Conservation (phyloP, 23 tunicate species). For the Phallusia fumigata region DNA sequence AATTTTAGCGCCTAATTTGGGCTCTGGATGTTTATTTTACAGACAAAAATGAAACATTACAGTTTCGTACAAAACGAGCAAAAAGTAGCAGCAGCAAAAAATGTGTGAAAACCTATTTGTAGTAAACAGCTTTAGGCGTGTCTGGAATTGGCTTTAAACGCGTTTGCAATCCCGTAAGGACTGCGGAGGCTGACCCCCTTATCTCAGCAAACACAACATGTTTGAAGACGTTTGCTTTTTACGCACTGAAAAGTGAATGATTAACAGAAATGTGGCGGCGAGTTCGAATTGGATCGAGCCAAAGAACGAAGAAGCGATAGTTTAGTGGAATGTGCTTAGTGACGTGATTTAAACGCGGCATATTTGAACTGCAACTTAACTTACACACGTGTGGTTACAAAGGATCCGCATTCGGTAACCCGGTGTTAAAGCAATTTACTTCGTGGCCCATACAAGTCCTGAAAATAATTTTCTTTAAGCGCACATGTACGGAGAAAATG, state of each 20-base stretch:
- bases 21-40: no score
- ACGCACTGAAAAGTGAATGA: not conserved
- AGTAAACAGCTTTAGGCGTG: not conserved
- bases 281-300: not conserved
- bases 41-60: no score
- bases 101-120: not conserved
- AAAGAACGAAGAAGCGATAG: not conserved
- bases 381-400: no score
- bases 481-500: no score
- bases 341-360: no score
- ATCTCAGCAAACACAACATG: not conserved
- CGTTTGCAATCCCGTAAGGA: not conserved
- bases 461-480: no score
- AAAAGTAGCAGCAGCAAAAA: not conserved
- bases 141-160: not conserved
- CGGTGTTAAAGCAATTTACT: no score
- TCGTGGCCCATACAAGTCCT: no score
- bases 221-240: constrained; percentile 5
- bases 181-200: not conserved
- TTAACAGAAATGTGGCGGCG: not conserved
- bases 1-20: no score
- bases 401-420: no score
- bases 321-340: not conserved
- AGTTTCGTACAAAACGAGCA: not conserved
- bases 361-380: no score